Evolutionary conservation across 1,140 invertebrate genomes (phyloP).

Genomic region (Solen grandis): DNA sequence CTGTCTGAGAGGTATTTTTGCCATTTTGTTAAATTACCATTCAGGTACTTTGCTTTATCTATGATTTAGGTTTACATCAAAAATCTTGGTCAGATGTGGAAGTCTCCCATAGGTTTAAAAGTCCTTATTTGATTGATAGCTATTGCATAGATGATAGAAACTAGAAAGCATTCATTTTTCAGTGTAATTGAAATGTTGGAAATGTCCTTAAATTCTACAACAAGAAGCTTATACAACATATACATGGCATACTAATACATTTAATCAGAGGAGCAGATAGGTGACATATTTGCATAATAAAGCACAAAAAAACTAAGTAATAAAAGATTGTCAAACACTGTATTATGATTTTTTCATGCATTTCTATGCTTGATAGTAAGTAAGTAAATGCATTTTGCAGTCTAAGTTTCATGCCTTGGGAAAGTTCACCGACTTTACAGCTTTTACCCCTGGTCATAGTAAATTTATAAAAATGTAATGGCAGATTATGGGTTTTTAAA

Average conservation of each 20-base stretch:
- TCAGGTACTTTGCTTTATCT: not conserved
- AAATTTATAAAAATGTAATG: no score
- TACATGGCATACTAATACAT: no score
- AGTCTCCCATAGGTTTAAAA: not conserved
- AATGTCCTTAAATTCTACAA: no score
- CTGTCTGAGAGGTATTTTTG: not conserved
- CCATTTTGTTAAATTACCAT: not conserved
- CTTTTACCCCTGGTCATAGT: not conserved
- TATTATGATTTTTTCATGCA: not conserved
- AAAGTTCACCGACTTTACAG: not conserved
- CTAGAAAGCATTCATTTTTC: not conserved
- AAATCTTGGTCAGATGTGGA: not conserved
- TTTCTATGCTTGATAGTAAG: not conserved
- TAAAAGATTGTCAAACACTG: not conserved
- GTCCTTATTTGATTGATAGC: not conserved
- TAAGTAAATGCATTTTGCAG: not conserved
- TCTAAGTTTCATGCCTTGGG: not conserved
- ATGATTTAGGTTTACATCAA: not conserved
- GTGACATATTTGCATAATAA: slow-evolving; percentile 2
- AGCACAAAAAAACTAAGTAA: not conserved
- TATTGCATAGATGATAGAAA: not conserved
- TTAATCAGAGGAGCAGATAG: slow-evolving; percentile 16
- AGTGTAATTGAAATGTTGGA: not conserved
- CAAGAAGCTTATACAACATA: no score
- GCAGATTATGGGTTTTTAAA: not conserved